Evolutionary conservation across 1,140 invertebrate species (phyloP).

Genomic region (Formica exsecta): DNA sequence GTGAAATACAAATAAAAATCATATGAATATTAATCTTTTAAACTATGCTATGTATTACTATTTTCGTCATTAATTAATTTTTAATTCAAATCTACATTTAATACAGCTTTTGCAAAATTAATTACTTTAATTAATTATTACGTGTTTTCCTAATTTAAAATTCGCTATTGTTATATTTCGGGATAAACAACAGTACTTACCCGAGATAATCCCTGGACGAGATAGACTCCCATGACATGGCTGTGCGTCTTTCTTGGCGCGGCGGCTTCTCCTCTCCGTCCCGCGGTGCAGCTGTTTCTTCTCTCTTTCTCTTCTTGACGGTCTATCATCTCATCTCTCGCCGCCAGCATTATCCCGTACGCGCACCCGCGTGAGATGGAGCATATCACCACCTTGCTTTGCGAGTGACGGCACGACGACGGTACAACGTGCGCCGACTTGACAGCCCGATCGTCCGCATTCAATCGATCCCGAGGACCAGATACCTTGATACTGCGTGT

Average conservation of each 20-base stretch:
- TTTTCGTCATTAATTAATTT: background rate
- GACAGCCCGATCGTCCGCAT: background rate
- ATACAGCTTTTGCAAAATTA: background rate
- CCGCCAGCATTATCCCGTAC: constrained; percentile 76
- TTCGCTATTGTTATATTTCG: background rate
- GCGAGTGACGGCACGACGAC: constrained; percentile 4
- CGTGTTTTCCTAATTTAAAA: background rate
- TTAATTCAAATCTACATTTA: background rate
- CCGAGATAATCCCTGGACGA: constrained; percentile 85
- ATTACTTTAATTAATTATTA: background rate
- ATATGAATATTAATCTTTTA: too few species aligned
- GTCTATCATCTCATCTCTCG: constrained; percentile 81
- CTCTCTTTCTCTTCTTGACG: constrained; percentile 68
- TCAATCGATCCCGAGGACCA: constrained; percentile 21
- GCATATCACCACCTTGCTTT: constrained; percentile 52
- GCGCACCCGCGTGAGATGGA: constrained; percentile 59
- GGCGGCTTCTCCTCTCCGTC: constrained; percentile 63
- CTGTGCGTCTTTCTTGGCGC: constrained; percentile 76
- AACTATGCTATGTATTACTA: too few species aligned
- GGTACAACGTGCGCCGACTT: constrained; percentile 1
- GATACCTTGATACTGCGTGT: background rate
- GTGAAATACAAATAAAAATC: background rate
- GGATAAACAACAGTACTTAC: constrained; percentile 71
- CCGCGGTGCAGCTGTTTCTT: constrained; percentile 68
- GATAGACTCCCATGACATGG: constrained; percentile 87